phyloP scores from a whole-genome alignment of 2,797 vertebrate genomes.

The Gobio occitaniae region DNA sequence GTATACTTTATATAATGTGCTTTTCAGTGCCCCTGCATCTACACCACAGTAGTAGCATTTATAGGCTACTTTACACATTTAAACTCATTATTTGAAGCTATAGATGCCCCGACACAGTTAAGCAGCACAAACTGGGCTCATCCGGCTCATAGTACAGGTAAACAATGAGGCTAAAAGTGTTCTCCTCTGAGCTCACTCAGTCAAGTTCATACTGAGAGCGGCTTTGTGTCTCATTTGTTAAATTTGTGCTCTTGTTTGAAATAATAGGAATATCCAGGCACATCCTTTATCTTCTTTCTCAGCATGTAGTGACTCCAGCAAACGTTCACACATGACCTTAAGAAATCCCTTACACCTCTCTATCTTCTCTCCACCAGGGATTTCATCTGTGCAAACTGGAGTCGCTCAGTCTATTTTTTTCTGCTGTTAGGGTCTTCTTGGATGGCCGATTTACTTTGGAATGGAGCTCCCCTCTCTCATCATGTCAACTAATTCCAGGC shows the following conservation, averaged over 20 bases:
- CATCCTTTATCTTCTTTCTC: slow-evolving; percentile 35
- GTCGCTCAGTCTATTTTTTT: slow-evolving; percentile 57
- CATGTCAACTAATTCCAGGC: slow-evolving; percentile 81
- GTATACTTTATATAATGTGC: neutral
- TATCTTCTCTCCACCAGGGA: slow-evolving; percentile 39
- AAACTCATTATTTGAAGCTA: neutral
- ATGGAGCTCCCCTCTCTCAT: slow-evolving; percentile 73
- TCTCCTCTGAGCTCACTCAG: slow-evolving; percentile 47
- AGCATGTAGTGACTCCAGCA: slow-evolving; percentile 6
- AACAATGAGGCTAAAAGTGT: slow-evolving; percentile 40
- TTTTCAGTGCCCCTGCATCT: neutral
- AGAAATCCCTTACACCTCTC: slow-evolving; percentile 13
- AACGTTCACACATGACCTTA: neutral
- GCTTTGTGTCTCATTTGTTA: slow-evolving; percentile 63
- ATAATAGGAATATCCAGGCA: slow-evolving; percentile 47
- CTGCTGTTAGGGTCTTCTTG: slow-evolving; percentile 65
- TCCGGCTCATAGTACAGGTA: slow-evolving; percentile 60
- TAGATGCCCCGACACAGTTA: slow-evolving; percentile 26
- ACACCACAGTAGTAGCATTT: neutral
- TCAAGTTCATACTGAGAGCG: slow-evolving; percentile 12
- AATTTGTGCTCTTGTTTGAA: slow-evolving; percentile 49
- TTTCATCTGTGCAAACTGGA: slow-evolving; percentile 42
- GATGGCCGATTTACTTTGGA: slow-evolving; percentile 75
- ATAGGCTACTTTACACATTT: neutral
- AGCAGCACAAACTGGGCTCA: slow-evolving; percentile 63